These are phyloP conservation scores for Perccottus glenii DNA, from an alignment of 2,113 vertebrate genomes.

Conservation along the genomic window DNA sequence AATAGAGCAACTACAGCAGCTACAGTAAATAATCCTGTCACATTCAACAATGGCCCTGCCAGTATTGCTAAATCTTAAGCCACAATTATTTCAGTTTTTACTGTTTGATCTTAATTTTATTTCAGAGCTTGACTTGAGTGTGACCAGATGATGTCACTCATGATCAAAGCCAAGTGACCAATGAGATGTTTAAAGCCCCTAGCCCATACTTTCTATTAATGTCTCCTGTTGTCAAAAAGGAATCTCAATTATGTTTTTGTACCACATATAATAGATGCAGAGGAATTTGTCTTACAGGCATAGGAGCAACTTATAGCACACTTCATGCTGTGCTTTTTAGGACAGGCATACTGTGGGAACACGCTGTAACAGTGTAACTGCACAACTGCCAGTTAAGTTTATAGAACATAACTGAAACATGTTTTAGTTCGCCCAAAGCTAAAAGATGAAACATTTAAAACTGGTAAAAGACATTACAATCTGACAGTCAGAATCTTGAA, in stretches of 20 bases:
- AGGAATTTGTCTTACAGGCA: constrained; percentile 52
- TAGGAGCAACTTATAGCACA: not conserved
- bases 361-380: not conserved
- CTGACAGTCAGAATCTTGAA: no score
- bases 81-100: no score
- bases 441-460: not conserved
- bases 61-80: no score
- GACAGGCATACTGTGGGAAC: constrained; percentile 18
- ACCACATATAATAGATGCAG: constrained; percentile 19
- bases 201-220: not conserved
- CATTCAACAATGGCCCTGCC: no score
- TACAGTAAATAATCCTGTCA: no score
- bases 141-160: not conserved
- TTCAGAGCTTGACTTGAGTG: no score
- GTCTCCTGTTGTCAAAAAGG: constrained; percentile 1
- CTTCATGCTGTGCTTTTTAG: constrained; percentile 8
- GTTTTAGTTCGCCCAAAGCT: not conserved
- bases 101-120: no score
- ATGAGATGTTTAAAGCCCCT: not conserved
- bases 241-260: constrained; percentile 17
- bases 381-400: not conserved
- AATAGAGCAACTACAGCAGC: not conserved
- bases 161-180: not conserved
- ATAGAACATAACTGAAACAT: not conserved
- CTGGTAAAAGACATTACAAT: not conserved